Base-by-base conservation (phyloP, 2,797 vertebrate genomes). In the Anas flavirostris region DNA sequence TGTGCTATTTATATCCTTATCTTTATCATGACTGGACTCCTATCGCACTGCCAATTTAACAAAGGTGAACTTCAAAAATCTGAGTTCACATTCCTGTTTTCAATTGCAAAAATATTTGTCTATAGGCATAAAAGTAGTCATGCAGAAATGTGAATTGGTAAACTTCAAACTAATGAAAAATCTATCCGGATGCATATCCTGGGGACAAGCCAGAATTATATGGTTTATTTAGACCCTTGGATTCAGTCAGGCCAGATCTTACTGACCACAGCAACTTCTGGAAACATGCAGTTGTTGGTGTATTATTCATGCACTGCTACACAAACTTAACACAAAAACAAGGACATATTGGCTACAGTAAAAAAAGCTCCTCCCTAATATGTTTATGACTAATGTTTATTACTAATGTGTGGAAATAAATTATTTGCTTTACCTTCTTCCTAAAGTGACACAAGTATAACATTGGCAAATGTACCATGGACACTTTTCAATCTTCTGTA, bases 261-360 rank as follows among this genome's bases (percentile, higher is more conserved):
- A 58, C 82, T 68, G 72, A 72, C 50, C 53, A 80, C 39, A 87
- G 75, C 44, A 87, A 75, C 85, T 80, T 93, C 64, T 58, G 46
- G 14, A 44, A 72, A 3, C 9, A 23, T n/a, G 10, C 6, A 19
- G 4, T 44, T 86, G 31, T 9, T 53, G 43, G 60, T 87, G 13
- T 46, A 80, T 70, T 89, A 68, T 74, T 82, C 56, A 88, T 44
- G 22, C 41, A 60, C 10, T 7, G 3, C n/a, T 70, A 68, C 53
- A 35, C 31, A 86, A 91, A 89, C 93, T 85, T 90, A 90, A 88
- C 63, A 73, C 35, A 82, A 31, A 1, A 0, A n/a, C 62, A 68
- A 84, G 56, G 43, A 94, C 91, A 89, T 53, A 88, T 9, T 86
- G 82, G 76, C 87, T 90, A 46, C 26, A 62, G 66, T n/a, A 69